Conservation (phyloP, 53 echinoderm and acorn worm genomes). For the Paelopatides confundens region DNA sequence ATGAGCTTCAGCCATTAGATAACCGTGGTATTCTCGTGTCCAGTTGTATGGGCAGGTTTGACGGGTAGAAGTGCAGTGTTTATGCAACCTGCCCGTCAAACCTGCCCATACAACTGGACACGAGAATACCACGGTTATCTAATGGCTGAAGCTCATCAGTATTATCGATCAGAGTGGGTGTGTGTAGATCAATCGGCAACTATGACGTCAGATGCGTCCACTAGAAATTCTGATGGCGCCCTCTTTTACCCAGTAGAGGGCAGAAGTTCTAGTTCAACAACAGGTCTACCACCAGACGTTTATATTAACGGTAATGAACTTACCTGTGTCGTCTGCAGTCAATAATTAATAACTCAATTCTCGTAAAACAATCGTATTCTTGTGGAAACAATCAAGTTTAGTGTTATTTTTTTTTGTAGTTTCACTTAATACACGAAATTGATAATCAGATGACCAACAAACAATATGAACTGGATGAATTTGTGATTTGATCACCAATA, state of each 20-base stretch:
- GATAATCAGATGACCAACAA: too few species aligned
- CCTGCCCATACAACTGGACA: constrained; percentile 10
- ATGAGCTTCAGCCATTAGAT: constrained; percentile 5
- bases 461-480: too few species aligned
- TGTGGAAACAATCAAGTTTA: too few species aligned
- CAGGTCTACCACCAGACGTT: not conserved
- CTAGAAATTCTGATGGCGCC: constrained; percentile 7
- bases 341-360: not conserved
- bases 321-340: not conserved
- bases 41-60: not conserved
- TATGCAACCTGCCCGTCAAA: constrained; percentile 9
- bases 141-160: not conserved
- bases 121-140: constrained; percentile 46
- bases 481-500: too few species aligned
- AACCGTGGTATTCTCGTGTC: constrained; percentile 45
- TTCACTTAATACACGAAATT: too few species aligned
- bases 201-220: not conserved
- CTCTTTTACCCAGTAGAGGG: constrained; percentile 27
- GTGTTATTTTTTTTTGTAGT: too few species aligned
- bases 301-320: not conserved
- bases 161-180: constrained; percentile 5
- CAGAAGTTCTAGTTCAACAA: not conserved
- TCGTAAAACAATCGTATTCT: too few species aligned
- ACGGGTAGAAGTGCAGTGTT: not conserved
- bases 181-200: not conserved